Evolutionary conservation across 2,113 vertebrate genomes (phyloP).

Genomic region (Porphyrio hochstetteri): DNA sequence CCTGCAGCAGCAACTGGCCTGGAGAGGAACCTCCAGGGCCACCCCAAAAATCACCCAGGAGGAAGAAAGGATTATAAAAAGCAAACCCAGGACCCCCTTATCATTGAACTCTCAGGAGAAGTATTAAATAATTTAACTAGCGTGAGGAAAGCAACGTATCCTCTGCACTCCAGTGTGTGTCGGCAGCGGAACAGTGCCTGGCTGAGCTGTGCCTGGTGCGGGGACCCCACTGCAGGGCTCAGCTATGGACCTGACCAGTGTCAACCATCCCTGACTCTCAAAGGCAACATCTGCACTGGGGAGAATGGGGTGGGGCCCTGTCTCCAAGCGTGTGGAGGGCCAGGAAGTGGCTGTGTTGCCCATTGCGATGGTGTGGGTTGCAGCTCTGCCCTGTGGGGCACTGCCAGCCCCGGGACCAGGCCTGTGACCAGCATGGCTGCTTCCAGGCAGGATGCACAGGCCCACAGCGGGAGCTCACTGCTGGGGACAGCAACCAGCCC

Average conservation of each 20-base stretch:
- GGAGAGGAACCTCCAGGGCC: conserved; percentile 27
- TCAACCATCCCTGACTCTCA: neutral
- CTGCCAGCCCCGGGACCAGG: neutral
- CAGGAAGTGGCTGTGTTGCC: neutral
- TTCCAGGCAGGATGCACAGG: neutral
- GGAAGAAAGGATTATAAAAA: neutral
- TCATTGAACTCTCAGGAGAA: conserved; percentile 5
- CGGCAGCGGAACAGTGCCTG: neutral
- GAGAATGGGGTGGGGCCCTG: neutral
- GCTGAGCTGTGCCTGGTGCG: neutral
- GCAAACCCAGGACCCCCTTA: neutral
- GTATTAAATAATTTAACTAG: conserved; percentile 76
- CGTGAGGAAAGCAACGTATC: neutral
- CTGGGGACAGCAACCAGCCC: neutral
- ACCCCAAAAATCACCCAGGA: conserved; percentile 23
- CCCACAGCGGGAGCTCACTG: neutral
- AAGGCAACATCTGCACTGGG: neutral
- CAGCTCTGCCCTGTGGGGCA: neutral
- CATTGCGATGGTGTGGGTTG: rapidly evolving
- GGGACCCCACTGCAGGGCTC: neutral
- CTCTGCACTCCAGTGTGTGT: conserved; percentile 61
- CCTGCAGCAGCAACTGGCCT: conserved; percentile 17
- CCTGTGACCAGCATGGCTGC: rapidly evolving
- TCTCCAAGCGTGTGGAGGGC: neutral
- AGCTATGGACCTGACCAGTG: neutral